phyloP scores from a whole-genome alignment of 2,888 invertebrate genomes.

The Meteorus colon region DNA sequence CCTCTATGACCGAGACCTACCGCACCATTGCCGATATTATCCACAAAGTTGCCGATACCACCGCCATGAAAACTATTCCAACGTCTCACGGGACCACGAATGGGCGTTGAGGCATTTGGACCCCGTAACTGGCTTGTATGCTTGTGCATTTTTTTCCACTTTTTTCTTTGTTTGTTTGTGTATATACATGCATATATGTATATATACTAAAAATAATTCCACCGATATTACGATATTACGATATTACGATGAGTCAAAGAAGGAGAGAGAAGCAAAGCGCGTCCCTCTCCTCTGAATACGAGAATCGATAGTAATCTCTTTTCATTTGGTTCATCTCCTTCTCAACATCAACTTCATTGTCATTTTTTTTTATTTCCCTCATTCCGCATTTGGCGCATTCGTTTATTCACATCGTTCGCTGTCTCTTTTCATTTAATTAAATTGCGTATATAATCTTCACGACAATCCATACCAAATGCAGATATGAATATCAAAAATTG shows the following conservation, averaged over 20 bases:
- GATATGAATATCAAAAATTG: too few species aligned
- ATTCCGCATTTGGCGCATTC: background rate
- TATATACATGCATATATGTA: background rate
- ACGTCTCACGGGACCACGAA: conserved; percentile 72
- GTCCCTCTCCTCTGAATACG: conserved; percentile 1
- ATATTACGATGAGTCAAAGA: conserved; percentile 11
- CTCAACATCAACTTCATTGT: conserved; percentile 1
- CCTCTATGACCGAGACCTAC: conserved; percentile 51
- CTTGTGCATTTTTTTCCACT: conserved; percentile 66
- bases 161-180: conserved; percentile 44
- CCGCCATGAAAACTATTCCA: conserved; percentile 75
- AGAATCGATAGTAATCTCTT: conserved; percentile 24
- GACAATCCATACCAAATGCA: too few species aligned
- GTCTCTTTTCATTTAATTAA: too few species aligned
- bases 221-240: background rate
- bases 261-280: conserved; percentile 1
- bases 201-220: background rate
- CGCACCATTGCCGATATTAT: conserved; percentile 53
- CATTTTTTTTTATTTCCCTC: background rate
- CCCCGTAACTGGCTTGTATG: conserved; percentile 69
- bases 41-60: conserved; percentile 57
- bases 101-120: conserved; percentile 52
- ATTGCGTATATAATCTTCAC: too few species aligned
- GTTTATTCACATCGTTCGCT: background rate
- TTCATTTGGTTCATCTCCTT: conserved; percentile 28